A percentile compares a stretch with the other conserved stretches of the same genome.
Evolutionary conservation across 2,888 invertebrate species (phyloP).

Genomic region (Synergus japonicus): DNA sequence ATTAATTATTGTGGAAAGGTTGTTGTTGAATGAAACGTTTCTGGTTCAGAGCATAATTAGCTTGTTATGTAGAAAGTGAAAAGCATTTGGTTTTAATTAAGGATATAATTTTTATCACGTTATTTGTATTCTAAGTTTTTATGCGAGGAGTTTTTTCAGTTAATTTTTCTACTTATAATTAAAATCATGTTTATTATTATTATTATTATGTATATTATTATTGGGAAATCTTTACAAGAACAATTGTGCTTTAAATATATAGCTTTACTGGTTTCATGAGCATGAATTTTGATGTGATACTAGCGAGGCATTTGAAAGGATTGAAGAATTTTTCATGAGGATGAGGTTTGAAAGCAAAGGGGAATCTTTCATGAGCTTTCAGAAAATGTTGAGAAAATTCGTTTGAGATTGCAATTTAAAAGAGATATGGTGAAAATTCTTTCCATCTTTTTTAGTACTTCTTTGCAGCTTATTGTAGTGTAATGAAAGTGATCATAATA

Average conservation of each 20-base stretch:
- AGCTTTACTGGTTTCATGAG: not conserved
- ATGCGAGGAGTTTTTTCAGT: not conserved
- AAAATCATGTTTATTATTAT: not conserved
- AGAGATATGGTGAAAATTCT: slow-evolving; percentile 1
- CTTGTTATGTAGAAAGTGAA: not conserved
- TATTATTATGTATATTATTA: not conserved
- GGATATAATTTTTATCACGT: not conserved
- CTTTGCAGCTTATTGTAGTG: not conserved
- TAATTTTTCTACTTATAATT: not conserved
- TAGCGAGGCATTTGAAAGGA: slow-evolving; percentile 15
- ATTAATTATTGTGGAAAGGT: not conserved
- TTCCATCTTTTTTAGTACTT: not conserved
- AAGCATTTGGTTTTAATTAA: not conserved
- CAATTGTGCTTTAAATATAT: not conserved
- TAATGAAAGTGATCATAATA: not conserved
- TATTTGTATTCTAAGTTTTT: not conserved
- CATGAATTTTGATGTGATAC: slow-evolving; percentile 23
- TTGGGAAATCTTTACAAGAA: not conserved
- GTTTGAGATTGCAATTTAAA: slow-evolving; percentile 36
- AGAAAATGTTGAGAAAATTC: slow-evolving; percentile 26
- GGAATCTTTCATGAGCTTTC: slow-evolving; percentile 24
- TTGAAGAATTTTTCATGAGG: slow-evolving; percentile 26
- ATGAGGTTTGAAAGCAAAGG: slow-evolving; percentile 12
- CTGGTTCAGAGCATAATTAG: not conserved
- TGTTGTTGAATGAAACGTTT: not conserved